Evolutionary conservation across 2,797 vertebrate genomes (phyloP), one percentile per base, ranked within the genome.

Genomic region (Dipus sagitta): DNA sequence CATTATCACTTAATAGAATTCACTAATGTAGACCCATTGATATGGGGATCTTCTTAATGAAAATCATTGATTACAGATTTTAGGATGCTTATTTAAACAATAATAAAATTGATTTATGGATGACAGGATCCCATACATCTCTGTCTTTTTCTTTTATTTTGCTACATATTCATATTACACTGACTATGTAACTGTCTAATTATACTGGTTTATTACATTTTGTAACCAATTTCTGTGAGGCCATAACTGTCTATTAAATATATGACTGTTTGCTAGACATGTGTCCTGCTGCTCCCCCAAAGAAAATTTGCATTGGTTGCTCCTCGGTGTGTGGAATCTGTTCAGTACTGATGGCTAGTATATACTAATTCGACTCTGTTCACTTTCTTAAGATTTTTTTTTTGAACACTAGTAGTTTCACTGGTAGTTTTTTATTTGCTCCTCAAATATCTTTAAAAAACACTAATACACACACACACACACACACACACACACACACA

Each of bases 21-120:
- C 58, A 77, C 0, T 70, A 4, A 6, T 30, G 12, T 65, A 10
- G 3, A 24, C 18, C 72, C 0, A 3, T 0, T 60, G 30, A 24
- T 26, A 8, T 71, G 17, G 47, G 7, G 6, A 67, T 21, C 84
- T 87, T 85, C n/a, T 62, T 79, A 90, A 85, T 77, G 18, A 77
- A 81, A 71, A 62, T 0, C 42, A 38, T 92, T 82, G 2, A 70
- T 70, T 90, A 71, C 0, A 86, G 10, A 81, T 77, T 87, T 21
- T 83, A 71, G 38, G 0, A 13, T 60, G 5, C 20, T 52, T 80
- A 32, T 60, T 38, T 60, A 6, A 11, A 62, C 60, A 58, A 4
- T 32, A 54, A 24, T 70, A 78, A 76, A 71, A 47, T 14, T 79
- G n/a, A 84, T 68, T 77, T 67, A 68, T 74, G 77, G 30, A 1